Conservation (phyloP, 2,113 vertebrate species). For the Nicator chloris region DNA sequence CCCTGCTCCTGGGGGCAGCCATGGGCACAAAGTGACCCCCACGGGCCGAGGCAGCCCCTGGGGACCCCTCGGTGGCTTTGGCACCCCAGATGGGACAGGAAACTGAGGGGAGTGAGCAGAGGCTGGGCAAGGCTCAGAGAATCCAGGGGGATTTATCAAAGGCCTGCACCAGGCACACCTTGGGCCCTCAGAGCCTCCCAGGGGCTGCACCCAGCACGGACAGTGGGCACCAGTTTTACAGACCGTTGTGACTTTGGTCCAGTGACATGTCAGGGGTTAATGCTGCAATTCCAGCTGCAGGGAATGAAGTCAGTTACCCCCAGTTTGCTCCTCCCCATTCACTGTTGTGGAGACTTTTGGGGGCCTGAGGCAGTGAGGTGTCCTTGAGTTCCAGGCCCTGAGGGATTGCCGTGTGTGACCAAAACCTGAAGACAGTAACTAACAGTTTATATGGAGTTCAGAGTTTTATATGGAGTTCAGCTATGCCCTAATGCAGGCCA, state of each 20-base stretch:
- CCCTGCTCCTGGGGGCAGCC: neutral
- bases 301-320: neutral
- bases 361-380: no score
- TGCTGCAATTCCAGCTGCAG: neutral
- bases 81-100: neutral
- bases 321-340: neutral
- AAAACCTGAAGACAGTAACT: neutral
- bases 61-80: neutral
- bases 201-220: neutral
- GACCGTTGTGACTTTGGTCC: neutral
- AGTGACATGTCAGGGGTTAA: neutral
- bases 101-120: fast-evolving
- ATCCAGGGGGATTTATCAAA: neutral
- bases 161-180: neutral
- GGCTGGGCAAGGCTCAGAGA: neutral
- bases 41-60: neutral
- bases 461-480: neutral
- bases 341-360: fast-evolving
- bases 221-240: neutral
- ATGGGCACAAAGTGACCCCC: neutral
- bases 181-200: neutral
- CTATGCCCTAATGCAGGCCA: neutral
- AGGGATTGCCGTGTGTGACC: neutral
- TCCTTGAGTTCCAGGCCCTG: neutral
- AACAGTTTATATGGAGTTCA: neutral